Conservation (phyloP, 1,140 invertebrate genomes). For the Octopus sinensis region DNA sequence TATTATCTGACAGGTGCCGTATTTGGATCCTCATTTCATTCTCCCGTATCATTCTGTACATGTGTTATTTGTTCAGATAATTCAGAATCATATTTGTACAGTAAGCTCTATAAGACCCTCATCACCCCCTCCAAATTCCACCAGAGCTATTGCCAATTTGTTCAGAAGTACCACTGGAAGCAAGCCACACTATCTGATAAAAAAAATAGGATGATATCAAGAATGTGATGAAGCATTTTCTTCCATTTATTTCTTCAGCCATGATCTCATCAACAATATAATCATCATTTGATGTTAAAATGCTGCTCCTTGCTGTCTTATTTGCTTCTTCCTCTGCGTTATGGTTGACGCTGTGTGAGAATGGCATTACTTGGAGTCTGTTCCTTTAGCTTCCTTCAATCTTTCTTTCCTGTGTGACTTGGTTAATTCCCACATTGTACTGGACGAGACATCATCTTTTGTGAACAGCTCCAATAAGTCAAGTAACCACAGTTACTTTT, state of each 20-base stretch:
- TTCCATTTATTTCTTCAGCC: neutral
- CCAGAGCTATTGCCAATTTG: neutral
- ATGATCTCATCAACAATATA: neutral
- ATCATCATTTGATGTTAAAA: neutral
- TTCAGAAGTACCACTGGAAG: neutral
- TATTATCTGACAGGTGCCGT: slow-evolving; percentile 1
- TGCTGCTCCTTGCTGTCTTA: slow-evolving; percentile 3
- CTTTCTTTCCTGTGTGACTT: slow-evolving; percentile 2
- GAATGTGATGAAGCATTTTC: slow-evolving; percentile 5
- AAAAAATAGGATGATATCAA: slow-evolving; percentile 2
- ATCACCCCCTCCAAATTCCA: no score
- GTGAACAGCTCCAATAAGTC: neutral
- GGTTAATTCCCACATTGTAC: neutral
- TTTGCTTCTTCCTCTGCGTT: neutral
- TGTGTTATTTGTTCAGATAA: neutral
- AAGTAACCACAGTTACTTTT: no score
- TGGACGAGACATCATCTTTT: neutral
- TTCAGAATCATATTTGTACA: neutral
- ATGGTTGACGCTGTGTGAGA: neutral
- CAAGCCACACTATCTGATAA: neutral
- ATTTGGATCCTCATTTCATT: neutral
- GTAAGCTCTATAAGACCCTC: neutral
- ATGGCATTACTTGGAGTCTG: neutral
- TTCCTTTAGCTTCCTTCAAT: neutral
- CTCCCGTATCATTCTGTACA: slow-evolving; percentile 4